Conservation (phyloP, 2,113 vertebrate genomes). For the Cyprinodon tularosa region DNA sequence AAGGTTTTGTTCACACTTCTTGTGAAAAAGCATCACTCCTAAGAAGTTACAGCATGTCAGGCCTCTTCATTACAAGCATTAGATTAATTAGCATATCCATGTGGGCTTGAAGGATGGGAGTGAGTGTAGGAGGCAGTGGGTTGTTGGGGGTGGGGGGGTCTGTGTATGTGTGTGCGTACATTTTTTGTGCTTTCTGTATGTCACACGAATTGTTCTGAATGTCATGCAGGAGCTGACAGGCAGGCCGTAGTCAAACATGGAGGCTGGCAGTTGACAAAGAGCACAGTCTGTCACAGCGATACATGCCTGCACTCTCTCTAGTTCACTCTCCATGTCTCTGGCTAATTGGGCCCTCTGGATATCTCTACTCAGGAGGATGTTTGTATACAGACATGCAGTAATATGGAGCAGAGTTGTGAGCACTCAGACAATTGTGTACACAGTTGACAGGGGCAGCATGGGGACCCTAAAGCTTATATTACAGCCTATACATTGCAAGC, state of each 20-base stretch:
- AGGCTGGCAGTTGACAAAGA: conserved; percentile 69
- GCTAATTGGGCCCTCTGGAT: conserved; percentile 75
- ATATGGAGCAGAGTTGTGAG: conserved; percentile 22
- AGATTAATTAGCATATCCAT: conserved; percentile 82
- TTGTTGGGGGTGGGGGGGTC: conserved; percentile 9
- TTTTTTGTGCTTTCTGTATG: conserved; percentile 47
- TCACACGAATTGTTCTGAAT: conserved; percentile 58
- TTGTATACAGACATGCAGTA: conserved; percentile 57
- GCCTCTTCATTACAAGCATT: conserved; percentile 85
- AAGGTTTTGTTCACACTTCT: conserved; percentile 78
- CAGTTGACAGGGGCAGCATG: conserved; percentile 32
- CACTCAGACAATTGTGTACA: conserved; percentile 41
- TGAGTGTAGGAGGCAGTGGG: background rate
- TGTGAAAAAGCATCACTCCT: conserved; percentile 67
- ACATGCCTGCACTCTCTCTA: conserved; percentile 19
- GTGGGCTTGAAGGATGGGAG: conserved; percentile 40
- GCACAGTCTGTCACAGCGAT: conserved; percentile 49
- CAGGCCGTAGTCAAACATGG: conserved; percentile 63
- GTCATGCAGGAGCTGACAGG: conserved; percentile 60
- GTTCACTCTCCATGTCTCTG: conserved; percentile 32
- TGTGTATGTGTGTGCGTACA: conserved; percentile 21
- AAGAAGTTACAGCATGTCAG: conserved; percentile 76
- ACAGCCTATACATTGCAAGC: background rate
- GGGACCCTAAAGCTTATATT: conserved; percentile 24
- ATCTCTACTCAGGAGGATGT: conserved; percentile 60